Base-by-base conservation (phyloP, 2,888 invertebrate species). In the Limnephilus auricula region DNA sequence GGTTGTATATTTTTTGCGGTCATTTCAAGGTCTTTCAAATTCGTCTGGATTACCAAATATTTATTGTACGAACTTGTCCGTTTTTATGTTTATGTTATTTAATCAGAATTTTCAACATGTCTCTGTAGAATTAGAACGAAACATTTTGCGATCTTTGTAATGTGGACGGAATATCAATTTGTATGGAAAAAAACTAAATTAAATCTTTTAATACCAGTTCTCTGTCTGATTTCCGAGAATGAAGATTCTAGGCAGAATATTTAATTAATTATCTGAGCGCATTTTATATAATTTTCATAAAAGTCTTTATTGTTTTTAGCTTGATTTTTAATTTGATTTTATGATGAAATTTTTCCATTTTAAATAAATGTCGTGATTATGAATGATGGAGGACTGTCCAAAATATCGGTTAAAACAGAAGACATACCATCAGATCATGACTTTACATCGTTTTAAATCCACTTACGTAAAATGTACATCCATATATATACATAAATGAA, bases 121-220 rank as follows among this genome's bases (percentile, higher is more conserved):
- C 12, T 40, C 84, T 84, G 82, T 40, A 13, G 84, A 84, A 84
- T 84, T 40, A 84, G n/a, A 40, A 40, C 13, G 37, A 25, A 84
- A 84, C 18, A 40, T 84, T n/a, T 84, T 65, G 50, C 50, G 50
- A 50, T 50, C 50, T 50, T 15, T 32, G 80, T 15, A 1, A 15
- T 80, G 82, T 82, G 82, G 18, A 82, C 82, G 18, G 82, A 82
- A 82, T 82, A 82, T 34, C 18, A 82, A 82, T 82, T 82, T 82
- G 82, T 34, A 10, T 4, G 32, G 18, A 82, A 82, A 32, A 32
- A 82, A 32, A 82, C 15, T 15, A 32, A 82, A 34, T 13, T 34
- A 4, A 82, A 82, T 32, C 82, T 32, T 25, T 31, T 32, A 25
- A 25, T 65, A 25, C 25, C 5, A 25, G 18, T 65, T 25, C 25